Evolutionary conservation across 2,888 invertebrate genomes (phyloP).

Genomic region (Xanthia icteritia): DNA sequence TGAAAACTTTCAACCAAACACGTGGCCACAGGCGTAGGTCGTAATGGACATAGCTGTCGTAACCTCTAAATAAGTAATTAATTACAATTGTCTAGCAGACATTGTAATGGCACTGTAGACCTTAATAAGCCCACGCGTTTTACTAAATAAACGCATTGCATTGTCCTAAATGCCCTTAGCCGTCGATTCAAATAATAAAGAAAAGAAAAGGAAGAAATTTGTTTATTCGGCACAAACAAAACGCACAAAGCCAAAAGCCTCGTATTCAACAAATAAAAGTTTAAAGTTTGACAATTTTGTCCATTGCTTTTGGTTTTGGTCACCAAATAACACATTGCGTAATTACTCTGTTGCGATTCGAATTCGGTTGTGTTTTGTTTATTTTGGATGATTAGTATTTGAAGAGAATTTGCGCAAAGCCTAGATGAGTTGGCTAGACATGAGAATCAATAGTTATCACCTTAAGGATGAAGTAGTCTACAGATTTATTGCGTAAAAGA

Average conservation of each 20-base stretch:
- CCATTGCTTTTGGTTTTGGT: no score
- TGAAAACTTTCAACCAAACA: constrained; percentile 18
- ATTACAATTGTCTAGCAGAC: constrained; percentile 77
- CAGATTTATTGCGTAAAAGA: not conserved
- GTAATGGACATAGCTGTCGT: constrained; percentile 56
- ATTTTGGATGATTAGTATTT: constrained; percentile 17
- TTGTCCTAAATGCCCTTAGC: constrained; percentile 56
- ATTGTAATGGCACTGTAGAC: constrained; percentile 67
- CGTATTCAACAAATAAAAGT: no score
- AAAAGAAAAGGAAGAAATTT: no score
- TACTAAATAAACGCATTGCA: constrained; percentile 36
- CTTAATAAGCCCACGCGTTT: constrained; percentile 66
- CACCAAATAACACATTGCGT: no score
- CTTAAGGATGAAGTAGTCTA: constrained; percentile 3
- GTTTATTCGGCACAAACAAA: no score
- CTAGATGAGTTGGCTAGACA: not conserved
- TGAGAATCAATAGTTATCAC: not conserved
- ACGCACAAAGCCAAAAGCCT: no score
- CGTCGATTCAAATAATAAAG: not conserved
- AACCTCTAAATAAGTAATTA: constrained; percentile 76
- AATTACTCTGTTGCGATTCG: no score
- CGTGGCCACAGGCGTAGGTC: constrained; percentile 54
- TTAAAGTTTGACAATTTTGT: no score
- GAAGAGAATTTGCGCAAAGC: constrained; percentile 9
- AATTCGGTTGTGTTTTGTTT: not conserved